Percentiles rank a stretch among this genome's conserved stretches.
Evolutionary conservation across 2,888 invertebrate species (phyloP).

Genomic region (Torymus aiolomorphi): DNA sequence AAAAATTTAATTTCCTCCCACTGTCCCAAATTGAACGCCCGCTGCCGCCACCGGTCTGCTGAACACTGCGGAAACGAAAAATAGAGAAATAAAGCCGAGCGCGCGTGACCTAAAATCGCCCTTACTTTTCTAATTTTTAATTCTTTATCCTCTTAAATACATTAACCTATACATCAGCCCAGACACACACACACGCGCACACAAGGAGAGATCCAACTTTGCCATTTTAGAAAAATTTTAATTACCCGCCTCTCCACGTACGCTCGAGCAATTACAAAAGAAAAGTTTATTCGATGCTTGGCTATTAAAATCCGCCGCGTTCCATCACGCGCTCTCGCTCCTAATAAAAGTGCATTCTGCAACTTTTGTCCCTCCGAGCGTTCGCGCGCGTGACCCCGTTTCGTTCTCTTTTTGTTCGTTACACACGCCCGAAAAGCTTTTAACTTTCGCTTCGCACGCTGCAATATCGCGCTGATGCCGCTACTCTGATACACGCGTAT

Average conservation of each 20-base stretch:
- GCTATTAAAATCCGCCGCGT: constrained; percentile 18
- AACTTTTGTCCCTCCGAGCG: constrained; percentile 4
- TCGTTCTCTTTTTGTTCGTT: constrained; percentile 35
- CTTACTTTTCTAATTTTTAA: too few species aligned
- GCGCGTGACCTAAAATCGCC: too few species aligned
- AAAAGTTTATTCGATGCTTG: constrained; percentile 10
- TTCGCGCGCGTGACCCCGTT: constrained; percentile 20
- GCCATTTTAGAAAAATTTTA: neutral
- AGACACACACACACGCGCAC: too few species aligned
- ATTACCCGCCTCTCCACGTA: neutral
- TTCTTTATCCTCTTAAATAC: too few species aligned
- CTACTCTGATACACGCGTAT: too few species aligned
- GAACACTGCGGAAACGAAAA: too few species aligned
- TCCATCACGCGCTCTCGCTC: neutral
- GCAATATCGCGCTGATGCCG: constrained; percentile 16
- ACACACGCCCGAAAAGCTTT: constrained; percentile 38
- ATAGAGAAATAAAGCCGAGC: too few species aligned
- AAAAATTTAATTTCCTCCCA: too few species aligned
- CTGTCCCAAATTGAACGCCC: too few species aligned
- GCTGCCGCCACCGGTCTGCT: too few species aligned
- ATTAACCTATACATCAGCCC: too few species aligned
- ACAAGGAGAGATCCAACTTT: too few species aligned
- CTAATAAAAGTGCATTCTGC: constrained; percentile 43
- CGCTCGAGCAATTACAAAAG: neutral
- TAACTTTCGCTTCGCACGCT: constrained; percentile 43